Evolutionary conservation across 2,888 invertebrate species (phyloP), one percentile per base, ranked within the genome.

Genomic region (Prostheceraeus crozeri): DNA sequence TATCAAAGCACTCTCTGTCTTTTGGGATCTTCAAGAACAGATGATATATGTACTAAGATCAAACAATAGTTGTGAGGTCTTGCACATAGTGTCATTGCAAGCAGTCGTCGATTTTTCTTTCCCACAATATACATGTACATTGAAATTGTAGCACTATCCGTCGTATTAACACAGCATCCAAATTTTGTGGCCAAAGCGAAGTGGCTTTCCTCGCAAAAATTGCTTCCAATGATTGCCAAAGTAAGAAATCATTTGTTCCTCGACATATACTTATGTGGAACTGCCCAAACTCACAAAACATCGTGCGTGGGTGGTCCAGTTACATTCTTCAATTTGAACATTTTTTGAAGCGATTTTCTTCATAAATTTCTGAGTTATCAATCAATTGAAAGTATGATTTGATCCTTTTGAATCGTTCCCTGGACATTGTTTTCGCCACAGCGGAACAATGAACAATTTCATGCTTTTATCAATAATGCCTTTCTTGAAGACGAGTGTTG

Each of bases 1-100:
- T 40, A 40, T 40, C 40, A 14, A 40, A 40, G 40, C 23, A 40
- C 40, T n/a, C n/a, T n/a, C n/a, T n/a, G n/a, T n/a, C n/a, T n/a
- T n/a, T n/a, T n/a, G n/a, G n/a, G n/a, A n/a, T n/a, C n/a, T n/a
- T n/a, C n/a, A n/a, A n/a, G n/a, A n/a, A n/a, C n/a, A n/a, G n/a
- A n/a, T n/a, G n/a, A n/a, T n/a, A n/a, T n/a, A n/a, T n/a, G n/a
- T n/a, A n/a, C n/a, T n/a, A n/a, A 8, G n/a, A 14, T 40, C 40
- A 4, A 40, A 16, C 6, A 40, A 16, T 16, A 40, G 6, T 23
- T 40, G 40, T 16, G 40, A 40, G 4, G 40, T 16, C n/a, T 4
- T 4, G 8, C 6, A 8, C 40, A 40, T 16, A 8, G 6, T 40
- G n/a, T n/a, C n/a, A 4, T 8, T n/a, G 8, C 4, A 8, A 4